A percentile compares a stretch with the other conserved stretches of the same genome.
phyloP scores from a whole-genome alignment of 2,888 invertebrate genomes.

The Sclerodermus sp. region DNA sequence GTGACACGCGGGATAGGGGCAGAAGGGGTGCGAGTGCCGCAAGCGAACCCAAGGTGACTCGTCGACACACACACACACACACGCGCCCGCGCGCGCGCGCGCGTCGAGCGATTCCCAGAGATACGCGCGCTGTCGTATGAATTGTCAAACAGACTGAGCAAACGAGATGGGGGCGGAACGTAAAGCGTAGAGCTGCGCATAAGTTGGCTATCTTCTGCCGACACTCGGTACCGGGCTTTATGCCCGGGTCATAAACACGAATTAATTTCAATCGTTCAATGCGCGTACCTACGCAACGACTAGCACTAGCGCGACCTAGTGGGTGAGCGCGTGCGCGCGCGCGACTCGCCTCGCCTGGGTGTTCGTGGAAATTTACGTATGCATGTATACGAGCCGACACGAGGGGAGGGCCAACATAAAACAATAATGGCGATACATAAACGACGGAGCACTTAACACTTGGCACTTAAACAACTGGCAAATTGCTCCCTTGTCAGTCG shows the following conservation, averaged over 20 bases:
- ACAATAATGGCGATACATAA: slow-evolving; percentile 58
- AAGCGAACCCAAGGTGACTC: too few species aligned
- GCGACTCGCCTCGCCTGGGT: too few species aligned
- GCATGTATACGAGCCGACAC: slow-evolving; percentile 8
- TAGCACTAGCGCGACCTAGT: too few species aligned
- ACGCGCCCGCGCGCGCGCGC: too few species aligned
- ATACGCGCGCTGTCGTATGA: slow-evolving; percentile 27
- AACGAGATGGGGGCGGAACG: slow-evolving; percentile 17
- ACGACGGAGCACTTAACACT: slow-evolving; percentile 58
- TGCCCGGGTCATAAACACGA: slow-evolving; percentile 49
- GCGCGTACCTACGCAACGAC: slow-evolving; percentile 25
- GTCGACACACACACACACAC: too few species aligned
- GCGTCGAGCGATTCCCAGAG: slow-evolving; percentile 13
- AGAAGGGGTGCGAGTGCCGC: too few species aligned
- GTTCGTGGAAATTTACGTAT: neutral
- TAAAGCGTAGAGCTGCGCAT: slow-evolving; percentile 25
- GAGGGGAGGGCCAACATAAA: slow-evolving; percentile 51
- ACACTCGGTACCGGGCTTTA: slow-evolving; percentile 40
- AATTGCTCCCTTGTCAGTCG: slow-evolving; percentile 57
- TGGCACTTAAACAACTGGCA: slow-evolving; percentile 59
- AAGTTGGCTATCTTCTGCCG: slow-evolving; percentile 41
- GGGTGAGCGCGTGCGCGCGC: slow-evolving; percentile 6
- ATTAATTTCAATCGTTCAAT: slow-evolving; percentile 56
- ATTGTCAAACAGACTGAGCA: slow-evolving; percentile 24
- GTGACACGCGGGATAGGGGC: too few species aligned